Conservation (phyloP, 37 sponge, comb jelly and placozoan species). For the Halichondria panicea region DNA sequence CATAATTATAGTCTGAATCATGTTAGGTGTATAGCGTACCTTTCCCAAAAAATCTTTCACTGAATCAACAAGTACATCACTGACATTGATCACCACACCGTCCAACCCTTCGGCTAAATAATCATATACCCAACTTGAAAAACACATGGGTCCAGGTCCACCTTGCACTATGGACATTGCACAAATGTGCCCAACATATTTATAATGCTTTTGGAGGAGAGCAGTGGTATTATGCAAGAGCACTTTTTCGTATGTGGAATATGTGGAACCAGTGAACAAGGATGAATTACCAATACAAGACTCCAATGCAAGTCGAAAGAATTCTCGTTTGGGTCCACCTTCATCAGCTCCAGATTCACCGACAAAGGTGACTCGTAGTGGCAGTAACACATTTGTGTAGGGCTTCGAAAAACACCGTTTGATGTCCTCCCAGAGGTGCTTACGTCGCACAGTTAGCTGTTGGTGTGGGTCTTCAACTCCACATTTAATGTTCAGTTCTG, state of each 20-base stretch:
- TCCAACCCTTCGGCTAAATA: background rate
- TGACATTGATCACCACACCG: background rate
- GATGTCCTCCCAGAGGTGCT: background rate
- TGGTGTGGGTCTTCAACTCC: conserved; percentile 4
- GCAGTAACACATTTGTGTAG: background rate
- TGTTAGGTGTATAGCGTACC: too few species aligned
- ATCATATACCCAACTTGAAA: conserved; percentile 2
- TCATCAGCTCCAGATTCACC: conserved; percentile 1
- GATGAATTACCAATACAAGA: background rate
- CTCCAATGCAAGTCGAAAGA: conserved; percentile 4
- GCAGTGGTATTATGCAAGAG: background rate
- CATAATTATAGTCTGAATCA: too few species aligned
- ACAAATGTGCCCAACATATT: background rate
- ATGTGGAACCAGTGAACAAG: background rate
- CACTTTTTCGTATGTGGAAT: background rate
- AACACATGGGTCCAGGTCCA: conserved; percentile 9
- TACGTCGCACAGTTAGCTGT: background rate
- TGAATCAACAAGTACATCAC: background rate
- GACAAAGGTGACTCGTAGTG: background rate
- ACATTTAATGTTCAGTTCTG: background rate
- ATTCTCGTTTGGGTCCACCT: conserved; percentile 11
- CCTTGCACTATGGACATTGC: conserved; percentile 1
- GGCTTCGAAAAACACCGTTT: background rate
- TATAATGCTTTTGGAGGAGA: background rate
- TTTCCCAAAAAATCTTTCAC: background rate